Conservation (phyloP, 2,888 invertebrate species). For the Drosophila peninsularis region DNA sequence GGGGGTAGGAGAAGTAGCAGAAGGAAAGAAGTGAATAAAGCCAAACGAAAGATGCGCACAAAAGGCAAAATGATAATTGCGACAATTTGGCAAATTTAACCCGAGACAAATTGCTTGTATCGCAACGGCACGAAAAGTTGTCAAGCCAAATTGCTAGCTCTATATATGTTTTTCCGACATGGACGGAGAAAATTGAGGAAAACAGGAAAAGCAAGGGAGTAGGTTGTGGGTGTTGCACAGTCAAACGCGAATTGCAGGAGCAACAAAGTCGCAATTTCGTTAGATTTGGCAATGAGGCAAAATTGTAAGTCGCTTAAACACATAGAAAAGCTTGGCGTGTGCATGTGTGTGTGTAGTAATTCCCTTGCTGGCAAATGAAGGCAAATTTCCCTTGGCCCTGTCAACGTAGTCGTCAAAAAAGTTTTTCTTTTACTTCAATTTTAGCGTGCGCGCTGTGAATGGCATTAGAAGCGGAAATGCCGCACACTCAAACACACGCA, state of each 20-base stretch:
- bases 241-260: slow-evolving; percentile 7
- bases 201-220: background rate
- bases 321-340: slow-evolving; percentile 7
- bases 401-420: slow-evolving; percentile 62
- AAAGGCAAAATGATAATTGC: slow-evolving; percentile 75
- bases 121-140: slow-evolving; percentile 56
- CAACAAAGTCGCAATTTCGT: slow-evolving; percentile 49
- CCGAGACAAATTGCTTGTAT: slow-evolving; percentile 65
- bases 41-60: slow-evolving; percentile 31
- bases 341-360: slow-evolving; percentile 21
- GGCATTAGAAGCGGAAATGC: slow-evolving; percentile 64
- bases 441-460: slow-evolving; percentile 43
- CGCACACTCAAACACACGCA: slow-evolving; percentile 28
- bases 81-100: slow-evolving; percentile 69
- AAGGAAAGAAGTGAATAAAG: too few species aligned
- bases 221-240: background rate
- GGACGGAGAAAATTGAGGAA: background rate
- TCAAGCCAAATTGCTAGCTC: slow-evolving; percentile 64
- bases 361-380: slow-evolving; percentile 57
- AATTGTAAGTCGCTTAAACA: slow-evolving; percentile 65
- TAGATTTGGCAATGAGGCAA: slow-evolving; percentile 65
- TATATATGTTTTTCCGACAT: slow-evolving; percentile 48
- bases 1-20: background rate
- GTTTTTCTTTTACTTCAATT: slow-evolving; percentile 46
- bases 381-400: slow-evolving; percentile 66